Evolutionary conservation across 1,140 invertebrate species (phyloP), one percentile per base, ranked within the genome.

Genomic region (Atta texana): DNA sequence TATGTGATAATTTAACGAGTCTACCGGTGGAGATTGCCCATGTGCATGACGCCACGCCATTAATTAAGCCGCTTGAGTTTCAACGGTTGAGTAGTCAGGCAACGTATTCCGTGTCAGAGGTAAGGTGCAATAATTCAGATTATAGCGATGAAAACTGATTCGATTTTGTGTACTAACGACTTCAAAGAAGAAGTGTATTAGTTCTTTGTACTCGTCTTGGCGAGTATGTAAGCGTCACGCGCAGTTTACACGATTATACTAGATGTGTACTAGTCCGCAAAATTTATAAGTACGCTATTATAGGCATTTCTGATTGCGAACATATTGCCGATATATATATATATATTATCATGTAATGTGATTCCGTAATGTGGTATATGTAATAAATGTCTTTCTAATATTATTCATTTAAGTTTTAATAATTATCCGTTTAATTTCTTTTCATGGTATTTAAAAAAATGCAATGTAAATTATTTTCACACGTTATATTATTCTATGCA

Each of bases 1-100:
- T 80, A 80, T 61, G 63, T 69, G 84, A 92, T 92, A 91, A 92
- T 92, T 92, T 92, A 92, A 92, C 91, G 90, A 89, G 75, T 86
- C 82, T 71, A 57, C 59, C 64, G 53, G 59, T 82, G 82, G 87
- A 88, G 90, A 88, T 92, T 91, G 77, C 53, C 85, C 76, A 66
- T 88, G 88, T 90, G 89, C 71, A 88, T 88, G 76, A 78, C 81
- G 68, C 72, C 61, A 59, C 64, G 74, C 81, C 87, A 91, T 92
- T 89, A 91, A 92, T 92, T 92, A 89, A 90, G 61, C 68, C 85
- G 74, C 64, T 72, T 64, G 78, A 72, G 86, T 89, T 89, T 87
- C 84, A 90, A 77, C 71, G 81, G 78, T 34, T 86, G 69, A 76
- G 49, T 82, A 76, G 39, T 61, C 82, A 61, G 64, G 51, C 82